Base-by-base conservation (phyloP, 2,797 vertebrate genomes). In the Acomys russatus region DNA sequence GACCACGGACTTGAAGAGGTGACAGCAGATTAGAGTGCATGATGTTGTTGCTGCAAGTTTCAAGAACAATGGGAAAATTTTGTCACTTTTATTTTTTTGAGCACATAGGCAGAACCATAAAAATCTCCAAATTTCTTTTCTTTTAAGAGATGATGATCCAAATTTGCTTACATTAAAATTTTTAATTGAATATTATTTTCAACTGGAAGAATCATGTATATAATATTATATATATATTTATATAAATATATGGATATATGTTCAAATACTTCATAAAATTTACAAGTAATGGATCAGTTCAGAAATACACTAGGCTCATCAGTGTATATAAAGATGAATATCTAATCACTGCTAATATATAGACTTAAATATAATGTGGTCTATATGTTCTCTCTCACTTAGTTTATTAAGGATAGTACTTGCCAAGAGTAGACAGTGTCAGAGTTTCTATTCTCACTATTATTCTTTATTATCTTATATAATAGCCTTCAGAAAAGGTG, bases 101-200 rank as follows among this genome's bases (percentile, higher is more conserved):
- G 30, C 2, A 30, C 22, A 12, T 51, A 79, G 30, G 84, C 63
- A 90, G 9, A 91, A n/a, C 35, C 6, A 49, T 71, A 59, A 49
- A 61, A 66, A 80, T 92, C 92, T 84, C 17, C 66, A 87, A 20
- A 2, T 77, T 80, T 35, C 30, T 59, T 8, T 14, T 80, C 2
- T 4, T 89, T 59, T 71, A 86, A 12, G 10, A 64, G 9, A 87
- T 56, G 68, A 70, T 33, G 76, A 25, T 1, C 3, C 23, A 38
- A 85, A 33, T 86, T 96, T 93, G 30, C 12, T 44, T 10, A 66
- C 79, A 35, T 35, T 91, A 82, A 6, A 59, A 59, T 17, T 73
- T 63, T 79, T n/a, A 92, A 79, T 23, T 71, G 9, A 91, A 38
- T 80, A 95, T 82, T 30, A 68, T 88, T 94, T 90, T 94, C 33